A percentile compares a stretch with the other conserved stretches of the same genome.
phyloP scores from a whole-genome alignment of 2,888 invertebrate genomes.

The Epicampocera succincta region DNA sequence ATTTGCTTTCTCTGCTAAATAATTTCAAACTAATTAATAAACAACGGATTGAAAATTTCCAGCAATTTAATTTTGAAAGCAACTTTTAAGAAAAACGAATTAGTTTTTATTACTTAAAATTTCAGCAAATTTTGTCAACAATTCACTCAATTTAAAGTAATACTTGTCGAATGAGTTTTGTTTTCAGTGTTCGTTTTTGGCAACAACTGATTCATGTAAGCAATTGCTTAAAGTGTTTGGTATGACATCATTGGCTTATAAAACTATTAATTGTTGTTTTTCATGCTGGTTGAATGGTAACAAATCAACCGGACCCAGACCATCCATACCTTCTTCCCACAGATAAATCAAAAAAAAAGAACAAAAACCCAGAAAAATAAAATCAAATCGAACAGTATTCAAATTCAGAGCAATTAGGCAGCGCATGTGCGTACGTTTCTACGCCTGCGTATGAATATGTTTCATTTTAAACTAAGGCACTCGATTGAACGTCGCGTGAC shows the following conservation, averaged over 20 bases:
- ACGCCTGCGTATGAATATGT: too few relatives aligned
- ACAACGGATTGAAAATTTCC: neutral
- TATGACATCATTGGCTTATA: slow-evolving; percentile 51
- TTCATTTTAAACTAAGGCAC: too few relatives aligned
- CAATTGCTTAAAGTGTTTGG: slow-evolving; percentile 25
- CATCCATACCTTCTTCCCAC: slow-evolving; percentile 49
- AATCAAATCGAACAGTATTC: neutral
- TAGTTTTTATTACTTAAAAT: neutral
- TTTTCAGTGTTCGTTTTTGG: neutral
- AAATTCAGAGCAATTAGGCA: neutral
- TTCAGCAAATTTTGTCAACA: neutral
- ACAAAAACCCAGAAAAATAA: neutral
- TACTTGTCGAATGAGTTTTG: neutral
- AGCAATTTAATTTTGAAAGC: neutral
- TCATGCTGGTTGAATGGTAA: slow-evolving; percentile 51
- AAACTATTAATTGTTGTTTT: slow-evolving; percentile 16
- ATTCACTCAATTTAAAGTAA: neutral
- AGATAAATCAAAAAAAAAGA: neutral
- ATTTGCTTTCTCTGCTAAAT: neutral
- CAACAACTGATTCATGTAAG: neutral
- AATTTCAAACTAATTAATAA: neutral
- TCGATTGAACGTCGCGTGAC: too few relatives aligned
- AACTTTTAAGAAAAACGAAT: neutral
- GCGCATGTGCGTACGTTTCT: too few relatives aligned
- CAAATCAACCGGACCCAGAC: slow-evolving; percentile 45